Conservation (phyloP, 2,888 invertebrate genomes). For the Cantharis rustica region DNA sequence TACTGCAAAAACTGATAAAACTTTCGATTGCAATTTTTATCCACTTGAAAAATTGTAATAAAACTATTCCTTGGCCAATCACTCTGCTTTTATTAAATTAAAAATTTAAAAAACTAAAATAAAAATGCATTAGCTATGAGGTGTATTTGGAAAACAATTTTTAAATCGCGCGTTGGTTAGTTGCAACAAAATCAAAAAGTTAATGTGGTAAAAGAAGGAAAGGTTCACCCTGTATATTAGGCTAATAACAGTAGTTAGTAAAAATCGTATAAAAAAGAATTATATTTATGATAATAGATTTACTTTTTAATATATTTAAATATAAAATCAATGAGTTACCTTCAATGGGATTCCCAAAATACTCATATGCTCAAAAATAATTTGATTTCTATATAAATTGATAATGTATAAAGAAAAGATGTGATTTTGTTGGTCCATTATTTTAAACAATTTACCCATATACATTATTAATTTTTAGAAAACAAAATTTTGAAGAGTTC, state of each 20-base stretch:
- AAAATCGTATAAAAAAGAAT: background rate
- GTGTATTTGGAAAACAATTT: background rate
- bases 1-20: no score
- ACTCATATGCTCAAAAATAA: slow-evolving; percentile 43
- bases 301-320: slow-evolving; percentile 3
- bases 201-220: background rate
- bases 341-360: slow-evolving; percentile 33
- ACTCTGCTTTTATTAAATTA: background rate
- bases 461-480: slow-evolving; percentile 34
- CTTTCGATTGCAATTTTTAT: background rate
- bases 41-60: background rate
- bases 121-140: background rate
- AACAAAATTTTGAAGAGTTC: slow-evolving; percentile 42
- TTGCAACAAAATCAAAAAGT: background rate
- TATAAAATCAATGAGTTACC: slow-evolving; percentile 35
- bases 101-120: background rate
- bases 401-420: slow-evolving; percentile 30
- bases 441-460: slow-evolving; percentile 20
- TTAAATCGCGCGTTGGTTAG: background rate
- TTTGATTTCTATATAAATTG: slow-evolving; percentile 33
- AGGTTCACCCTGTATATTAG: background rate
- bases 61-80: background rate
- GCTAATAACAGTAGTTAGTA: background rate
- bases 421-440: slow-evolving; percentile 7
- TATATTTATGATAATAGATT: background rate